Base-by-base conservation (phyloP, 2,797 vertebrate genomes). In the Acipenser ruthenus region DNA sequence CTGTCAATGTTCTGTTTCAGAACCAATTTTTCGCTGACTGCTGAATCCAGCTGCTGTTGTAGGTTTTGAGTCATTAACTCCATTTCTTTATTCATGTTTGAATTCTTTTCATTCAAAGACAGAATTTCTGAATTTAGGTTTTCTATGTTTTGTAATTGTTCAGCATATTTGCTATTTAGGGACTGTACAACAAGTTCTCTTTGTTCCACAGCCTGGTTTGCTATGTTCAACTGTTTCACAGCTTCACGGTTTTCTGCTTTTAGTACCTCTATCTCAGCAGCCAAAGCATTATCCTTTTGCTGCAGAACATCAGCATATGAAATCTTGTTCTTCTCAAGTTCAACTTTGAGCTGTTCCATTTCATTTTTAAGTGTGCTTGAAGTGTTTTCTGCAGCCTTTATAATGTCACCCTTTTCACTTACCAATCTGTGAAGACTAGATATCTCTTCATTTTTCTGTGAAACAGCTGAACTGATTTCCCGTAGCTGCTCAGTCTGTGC, bases 211-310 rank as follows among this genome's bases (percentile, higher is more conserved):
- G 89, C 83, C 66, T 89, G 85, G 0, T 86, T 87, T 71, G 77
- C 65, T 0, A 71, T 73, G 9, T 82, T 84, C 81, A 92, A 79
- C 52, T 89, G 87, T 2, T 80, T 72, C 50, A 78, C 80, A 0
- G 90, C 85, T 68, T 91, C 90, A 56, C 86, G 78, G 68, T 91
- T 83, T 0, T 93, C 87, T 0, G 71, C 80, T 75, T 85, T 92
- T 48, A 92, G 76, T 65, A 65, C 72, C 49, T 89, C 85, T 18
- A 92, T 84, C 68, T 94, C 90, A 0, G 78, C 65, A 1, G 80
- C 89, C 69, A 94, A 79, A 67, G 79, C 79, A 13, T 90, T 78
- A 0, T 87, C 87, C 49, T 93, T 95, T 56, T 91, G 86, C 63
- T 88, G 81, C 1, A 83, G 80, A 6, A 89, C 74, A 18, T 80